phyloP scores from a whole-genome alignment of 2,888 invertebrate genomes.

The Cephus nigrinus region DNA sequence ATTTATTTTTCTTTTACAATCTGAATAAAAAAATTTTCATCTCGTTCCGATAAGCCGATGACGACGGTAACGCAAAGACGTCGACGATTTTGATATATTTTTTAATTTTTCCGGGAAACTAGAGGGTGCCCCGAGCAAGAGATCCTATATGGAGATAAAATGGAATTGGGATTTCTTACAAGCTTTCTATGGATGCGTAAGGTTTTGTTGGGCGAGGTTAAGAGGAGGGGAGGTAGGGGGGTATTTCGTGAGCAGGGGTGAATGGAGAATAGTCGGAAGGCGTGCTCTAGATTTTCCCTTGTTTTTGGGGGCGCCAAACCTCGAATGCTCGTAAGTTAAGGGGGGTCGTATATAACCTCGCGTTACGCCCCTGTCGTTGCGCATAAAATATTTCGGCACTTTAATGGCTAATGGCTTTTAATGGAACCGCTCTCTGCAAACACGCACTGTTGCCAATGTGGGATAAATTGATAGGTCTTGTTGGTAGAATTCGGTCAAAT shows the following conservation, averaged over 20 bases:
- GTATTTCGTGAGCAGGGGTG: neutral
- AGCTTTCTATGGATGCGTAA: neutral
- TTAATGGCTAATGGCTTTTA: conserved; percentile 58
- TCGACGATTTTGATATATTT: neutral
- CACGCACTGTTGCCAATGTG: neutral
- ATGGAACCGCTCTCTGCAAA: conserved; percentile 34
- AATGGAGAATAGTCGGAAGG: conserved; percentile 10
- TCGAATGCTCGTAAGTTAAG: conserved; percentile 34
- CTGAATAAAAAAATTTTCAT: neutral
- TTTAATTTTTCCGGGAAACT: neutral
- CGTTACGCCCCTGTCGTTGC: conserved; percentile 47
- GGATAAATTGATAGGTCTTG: conserved; percentile 9
- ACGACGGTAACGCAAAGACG: neutral
- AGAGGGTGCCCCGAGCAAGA: neutral
- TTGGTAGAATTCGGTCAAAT: neutral
- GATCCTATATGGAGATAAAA: neutral
- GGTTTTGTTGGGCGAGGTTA: neutral
- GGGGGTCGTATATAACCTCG: conserved; percentile 35
- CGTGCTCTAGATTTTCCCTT: conserved; percentile 31
- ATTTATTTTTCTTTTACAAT: neutral
- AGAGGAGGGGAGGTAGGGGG: neutral
- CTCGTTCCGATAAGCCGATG: neutral
- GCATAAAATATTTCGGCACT: conserved; percentile 56
- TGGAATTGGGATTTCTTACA: neutral
- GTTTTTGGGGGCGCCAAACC: conserved; percentile 29